Evolutionary conservation across 2,888 invertebrate genomes (phyloP), one percentile per base, ranked within the genome.

Genomic region (Xanthostigma xanthostigma): DNA sequence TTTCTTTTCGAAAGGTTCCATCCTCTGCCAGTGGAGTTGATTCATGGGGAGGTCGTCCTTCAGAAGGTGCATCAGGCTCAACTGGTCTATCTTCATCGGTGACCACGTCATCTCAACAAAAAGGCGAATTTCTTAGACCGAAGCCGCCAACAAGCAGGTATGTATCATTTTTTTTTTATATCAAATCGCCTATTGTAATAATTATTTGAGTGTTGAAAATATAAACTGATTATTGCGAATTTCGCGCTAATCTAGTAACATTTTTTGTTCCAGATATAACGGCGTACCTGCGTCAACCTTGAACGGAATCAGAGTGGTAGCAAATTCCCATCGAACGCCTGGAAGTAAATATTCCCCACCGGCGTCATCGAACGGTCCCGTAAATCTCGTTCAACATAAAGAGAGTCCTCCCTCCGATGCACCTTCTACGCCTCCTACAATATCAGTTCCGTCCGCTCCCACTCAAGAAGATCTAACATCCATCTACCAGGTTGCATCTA

Each of bases 361-460:
- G 39, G 53, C 59, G 46, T 47, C 38, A 42, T 51, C 44, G 33
- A 46, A 57, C 41, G 61, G 63, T 36, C 69, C 69, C 9, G 68
- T 69, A 34, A 70, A 69, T 55, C 60, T 70, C 42, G 62, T 65
- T 17, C 66, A 67, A 51, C 62, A 64, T 53, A 66, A 67, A 53
- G 64, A 67, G 38, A 64, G 66, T 43, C 49, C 59, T 9, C 50
- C 57, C 38, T 59, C 60, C 48, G 62, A 62, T 48, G 6, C 3
- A 27, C 27, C 27, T 40, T 48, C 33, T 44, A 36, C 53, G 59
- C 51, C 53, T 59, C 12, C 13, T 10, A 46, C 40, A 12, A 36
- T 41, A 38, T n/a, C 44, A 35, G 54, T 52, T 59, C 54, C 54
- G 59, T 46, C 49, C 52, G 36, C 51, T 44, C 43, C 17, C 49